Evolutionary conservation across 2,797 vertebrate species (phyloP).

Genomic region (Sebastes baramenuke): DNA sequence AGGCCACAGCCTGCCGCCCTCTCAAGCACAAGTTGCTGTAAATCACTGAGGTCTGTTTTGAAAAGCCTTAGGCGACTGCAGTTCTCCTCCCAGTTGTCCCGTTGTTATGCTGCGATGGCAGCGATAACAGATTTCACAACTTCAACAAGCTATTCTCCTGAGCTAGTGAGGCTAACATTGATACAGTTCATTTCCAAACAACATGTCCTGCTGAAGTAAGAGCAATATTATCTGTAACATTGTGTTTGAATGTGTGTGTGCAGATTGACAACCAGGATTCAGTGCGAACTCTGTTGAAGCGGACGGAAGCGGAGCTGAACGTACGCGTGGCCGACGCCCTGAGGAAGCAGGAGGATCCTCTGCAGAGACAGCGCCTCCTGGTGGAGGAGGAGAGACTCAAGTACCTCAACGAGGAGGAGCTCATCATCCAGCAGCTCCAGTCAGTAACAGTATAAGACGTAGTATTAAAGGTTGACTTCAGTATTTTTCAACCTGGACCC

Average conservation of each 20-base stretch:
- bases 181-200: constrained; percentile 4
- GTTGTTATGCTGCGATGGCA: neutral
- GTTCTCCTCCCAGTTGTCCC: neutral
- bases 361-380: constrained; percentile 96
- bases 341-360: constrained; percentile 95
- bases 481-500: no score
- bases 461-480: no score
- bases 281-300: constrained; percentile 90
- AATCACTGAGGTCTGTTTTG: neutral
- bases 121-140: constrained; percentile 5
- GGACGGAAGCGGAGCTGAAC: constrained; percentile 93
- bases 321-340: constrained; percentile 91
- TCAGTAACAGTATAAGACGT: constrained; percentile 72
- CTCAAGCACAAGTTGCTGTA: neutral
- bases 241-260: neutral
- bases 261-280: constrained; percentile 96
- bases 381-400: constrained; percentile 98
- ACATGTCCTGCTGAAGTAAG: neutral
- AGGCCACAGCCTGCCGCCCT: neutral
- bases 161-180: neutral
- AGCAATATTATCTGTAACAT: neutral
- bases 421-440: constrained; percentile 98
- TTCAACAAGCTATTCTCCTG: constrained; percentile 6
- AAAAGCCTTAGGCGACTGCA: neutral
- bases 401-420: constrained; percentile 98